Evolutionary conservation across 1,140 invertebrate species (phyloP).

Genomic region (Mactra quadrangularis): DNA sequence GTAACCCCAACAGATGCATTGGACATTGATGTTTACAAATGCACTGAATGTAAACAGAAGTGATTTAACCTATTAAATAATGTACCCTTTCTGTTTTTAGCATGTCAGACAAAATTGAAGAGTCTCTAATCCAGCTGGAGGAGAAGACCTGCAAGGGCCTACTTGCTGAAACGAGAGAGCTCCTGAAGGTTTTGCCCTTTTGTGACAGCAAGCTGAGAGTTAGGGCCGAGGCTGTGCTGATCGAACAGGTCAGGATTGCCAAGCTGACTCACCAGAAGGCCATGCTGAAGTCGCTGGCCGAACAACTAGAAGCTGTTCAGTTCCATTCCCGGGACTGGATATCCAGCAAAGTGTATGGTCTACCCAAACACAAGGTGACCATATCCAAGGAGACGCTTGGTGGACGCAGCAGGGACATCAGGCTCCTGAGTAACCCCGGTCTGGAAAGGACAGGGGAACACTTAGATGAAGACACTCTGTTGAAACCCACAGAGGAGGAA

Average conservation of each 20-base stretch:
- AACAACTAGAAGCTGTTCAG: too few relatives aligned
- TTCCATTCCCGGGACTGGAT: neutral
- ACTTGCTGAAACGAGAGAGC: neutral
- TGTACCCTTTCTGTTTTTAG: too few relatives aligned
- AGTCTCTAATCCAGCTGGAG: neutral
- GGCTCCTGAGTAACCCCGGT: too few relatives aligned
- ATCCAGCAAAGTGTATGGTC: neutral
- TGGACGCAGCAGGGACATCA: neutral
- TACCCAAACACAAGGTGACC: neutral
- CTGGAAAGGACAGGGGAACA: neutral
- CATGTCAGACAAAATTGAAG: too few relatives aligned
- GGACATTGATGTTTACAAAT: conserved; percentile 21
- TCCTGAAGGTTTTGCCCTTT: too few relatives aligned
- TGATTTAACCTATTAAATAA: too few relatives aligned
- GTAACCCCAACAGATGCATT: neutral
- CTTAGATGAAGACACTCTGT: neutral
- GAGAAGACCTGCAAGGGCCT: neutral
- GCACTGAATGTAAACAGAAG: too few relatives aligned
- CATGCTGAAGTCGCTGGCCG: too few relatives aligned
- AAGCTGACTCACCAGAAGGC: neutral
- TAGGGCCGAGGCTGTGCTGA: neutral
- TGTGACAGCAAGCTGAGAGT: neutral
- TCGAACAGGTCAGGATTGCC: neutral
- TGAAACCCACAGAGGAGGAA: neutral
- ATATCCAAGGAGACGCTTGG: neutral